Conservation (phyloP, 2,797 vertebrate genomes). For the Odontamblyopus lacepedii region DNA sequence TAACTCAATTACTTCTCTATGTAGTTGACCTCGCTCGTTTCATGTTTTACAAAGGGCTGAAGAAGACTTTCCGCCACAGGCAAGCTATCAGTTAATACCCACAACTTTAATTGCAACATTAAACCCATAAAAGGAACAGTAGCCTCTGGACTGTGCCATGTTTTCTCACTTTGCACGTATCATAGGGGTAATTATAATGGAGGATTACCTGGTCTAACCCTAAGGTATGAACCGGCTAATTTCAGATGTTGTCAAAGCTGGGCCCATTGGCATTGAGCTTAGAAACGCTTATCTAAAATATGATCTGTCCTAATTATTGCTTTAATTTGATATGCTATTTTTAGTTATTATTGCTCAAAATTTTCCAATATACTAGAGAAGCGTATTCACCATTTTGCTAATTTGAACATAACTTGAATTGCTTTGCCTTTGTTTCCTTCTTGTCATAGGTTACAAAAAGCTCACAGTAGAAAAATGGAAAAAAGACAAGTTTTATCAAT, state of each 20-base stretch:
- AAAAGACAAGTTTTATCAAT: too few relatives aligned
- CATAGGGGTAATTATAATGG: constrained; percentile 8
- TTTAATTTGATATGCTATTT: neutral
- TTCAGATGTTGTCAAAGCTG: constrained; percentile 1
- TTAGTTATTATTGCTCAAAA: neutral
- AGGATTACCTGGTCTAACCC: constrained; percentile 9
- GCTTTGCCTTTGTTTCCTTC: neutral
- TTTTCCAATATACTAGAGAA: neutral
- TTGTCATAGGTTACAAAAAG: too few relatives aligned
- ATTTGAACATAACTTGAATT: neutral
- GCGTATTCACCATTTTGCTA: neutral
- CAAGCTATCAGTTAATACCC: constrained; percentile 5
- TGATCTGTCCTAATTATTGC: constrained; percentile 3
- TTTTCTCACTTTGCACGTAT: constrained; percentile 8
- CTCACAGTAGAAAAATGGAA: too few relatives aligned
- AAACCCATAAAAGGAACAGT: neutral
- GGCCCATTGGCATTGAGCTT: neutral
- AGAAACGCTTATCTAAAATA: constrained; percentile 7
- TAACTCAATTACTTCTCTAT: constrained; percentile 28
- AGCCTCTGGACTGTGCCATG: constrained; percentile 15
- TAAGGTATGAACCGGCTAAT: constrained; percentile 1
- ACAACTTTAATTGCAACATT: constrained; percentile 15
- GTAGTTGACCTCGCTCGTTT: constrained; percentile 36
- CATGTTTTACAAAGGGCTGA: constrained; percentile 1
- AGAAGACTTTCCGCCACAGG: constrained; percentile 1